Evolutionary conservation across 2,113 vertebrate species (phyloP).

Genomic region (Dipodomys ordii): DNA sequence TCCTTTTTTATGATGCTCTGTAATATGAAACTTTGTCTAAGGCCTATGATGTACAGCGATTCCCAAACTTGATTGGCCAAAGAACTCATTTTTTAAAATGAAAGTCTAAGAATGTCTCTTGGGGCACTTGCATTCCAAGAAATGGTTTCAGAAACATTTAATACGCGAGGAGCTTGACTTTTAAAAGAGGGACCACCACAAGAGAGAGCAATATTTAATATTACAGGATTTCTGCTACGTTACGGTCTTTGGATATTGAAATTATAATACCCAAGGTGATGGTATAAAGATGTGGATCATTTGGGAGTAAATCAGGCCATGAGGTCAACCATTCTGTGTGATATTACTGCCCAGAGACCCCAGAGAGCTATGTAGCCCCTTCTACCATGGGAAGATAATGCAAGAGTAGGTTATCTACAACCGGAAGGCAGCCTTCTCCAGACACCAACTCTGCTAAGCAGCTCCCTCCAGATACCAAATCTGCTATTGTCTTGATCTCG

Average conservation of each 20-base stretch:
- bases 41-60: not conserved
- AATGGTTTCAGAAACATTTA: constrained; percentile 30
- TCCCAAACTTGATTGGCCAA: not conserved
- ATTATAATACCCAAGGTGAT: not conserved
- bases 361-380: not conserved
- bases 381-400: not conserved
- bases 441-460: not conserved
- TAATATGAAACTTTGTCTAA: not conserved
- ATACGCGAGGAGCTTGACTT: not conserved
- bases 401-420: not conserved
- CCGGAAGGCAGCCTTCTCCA: not conserved
- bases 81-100: not conserved
- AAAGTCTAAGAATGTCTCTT: not conserved
- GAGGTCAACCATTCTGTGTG: not conserved
- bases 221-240: not conserved
- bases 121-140: not conserved
- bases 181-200: not conserved
- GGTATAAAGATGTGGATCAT: not conserved
- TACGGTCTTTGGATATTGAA: not conserved
- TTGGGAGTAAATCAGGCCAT: not conserved
- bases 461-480: not conserved
- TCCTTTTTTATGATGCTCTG: not conserved
- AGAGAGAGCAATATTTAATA: not conserved
- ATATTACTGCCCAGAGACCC: not conserved
- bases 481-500: not conserved